Evolutionary conservation across 2,113 vertebrate species (phyloP).

Genomic region (Daphoenositta chrysoptera): DNA sequence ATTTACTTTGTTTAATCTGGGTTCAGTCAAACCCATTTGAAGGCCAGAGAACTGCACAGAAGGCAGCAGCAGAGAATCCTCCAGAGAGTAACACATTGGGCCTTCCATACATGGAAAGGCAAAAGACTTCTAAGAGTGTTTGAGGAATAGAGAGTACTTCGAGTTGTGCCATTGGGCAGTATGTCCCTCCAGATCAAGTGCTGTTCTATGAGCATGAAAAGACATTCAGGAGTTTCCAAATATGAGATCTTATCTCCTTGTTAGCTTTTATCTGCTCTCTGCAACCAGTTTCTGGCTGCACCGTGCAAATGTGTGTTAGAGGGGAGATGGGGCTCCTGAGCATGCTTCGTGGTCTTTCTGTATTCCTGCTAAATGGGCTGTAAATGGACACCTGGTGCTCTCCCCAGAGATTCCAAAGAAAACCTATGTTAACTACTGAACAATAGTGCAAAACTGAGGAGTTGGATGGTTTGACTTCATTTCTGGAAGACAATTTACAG

Average conservation of each 20-base stretch:
- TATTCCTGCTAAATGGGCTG: background rate
- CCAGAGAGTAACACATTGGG: background rate
- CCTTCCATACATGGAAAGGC: background rate
- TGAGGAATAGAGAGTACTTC: background rate
- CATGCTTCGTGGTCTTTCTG: background rate
- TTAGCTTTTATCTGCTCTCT: background rate
- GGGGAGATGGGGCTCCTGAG: background rate
- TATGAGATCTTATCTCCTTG: background rate
- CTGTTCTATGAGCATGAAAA: background rate
- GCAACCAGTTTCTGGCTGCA: background rate
- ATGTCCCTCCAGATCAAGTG: background rate
- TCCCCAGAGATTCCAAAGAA: background rate
- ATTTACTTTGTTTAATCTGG: background rate
- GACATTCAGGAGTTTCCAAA: background rate
- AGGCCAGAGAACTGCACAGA: background rate
- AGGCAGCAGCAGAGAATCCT: background rate
- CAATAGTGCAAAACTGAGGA: background rate
- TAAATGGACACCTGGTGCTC: background rate
- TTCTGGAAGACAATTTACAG: background rate
- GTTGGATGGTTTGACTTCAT: background rate
- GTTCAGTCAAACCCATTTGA: background rate
- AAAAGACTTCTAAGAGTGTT: background rate
- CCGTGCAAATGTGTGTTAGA: background rate
- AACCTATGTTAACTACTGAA: background rate
- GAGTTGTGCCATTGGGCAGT: background rate